These are phyloP conservation scores for Parapsyche elsis DNA, from an alignment of 1,140 invertebrate genomes.

Conservation along the genomic window DNA sequence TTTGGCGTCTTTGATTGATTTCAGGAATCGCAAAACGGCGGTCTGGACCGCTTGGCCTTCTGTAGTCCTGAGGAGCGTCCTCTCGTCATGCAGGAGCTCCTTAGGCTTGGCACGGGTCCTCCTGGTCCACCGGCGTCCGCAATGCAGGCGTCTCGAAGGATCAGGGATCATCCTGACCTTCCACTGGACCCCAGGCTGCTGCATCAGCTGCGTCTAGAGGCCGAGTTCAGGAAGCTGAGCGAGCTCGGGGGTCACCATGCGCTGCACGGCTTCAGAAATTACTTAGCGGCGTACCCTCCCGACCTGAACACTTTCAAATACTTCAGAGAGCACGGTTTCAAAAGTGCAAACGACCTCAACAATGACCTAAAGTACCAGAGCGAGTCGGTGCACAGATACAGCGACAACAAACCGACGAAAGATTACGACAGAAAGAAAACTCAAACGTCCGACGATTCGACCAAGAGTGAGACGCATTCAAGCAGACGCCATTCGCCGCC, in stretches of 20 bases:
- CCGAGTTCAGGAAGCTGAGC: slow-evolving; percentile 65
- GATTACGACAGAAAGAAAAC: slow-evolving; percentile 46
- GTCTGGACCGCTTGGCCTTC: slow-evolving; percentile 51
- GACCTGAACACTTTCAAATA: slow-evolving; percentile 64
- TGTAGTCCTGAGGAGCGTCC: slow-evolving; percentile 49
- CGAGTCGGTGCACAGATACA: slow-evolving; percentile 27
- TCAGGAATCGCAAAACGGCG: slow-evolving; percentile 55
- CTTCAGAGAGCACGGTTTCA: slow-evolving; percentile 64
- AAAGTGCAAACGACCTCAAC: slow-evolving; percentile 56
- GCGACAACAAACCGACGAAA: slow-evolving; percentile 28
- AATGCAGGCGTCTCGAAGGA: slow-evolving; percentile 16
- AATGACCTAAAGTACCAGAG: slow-evolving; percentile 17
- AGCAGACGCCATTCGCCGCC: slow-evolving; percentile 42
- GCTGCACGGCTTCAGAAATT: slow-evolving; percentile 58
- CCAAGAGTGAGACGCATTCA: slow-evolving; percentile 9
- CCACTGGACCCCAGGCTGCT: slow-evolving; percentile 59
- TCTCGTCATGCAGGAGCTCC: slow-evolving; percentile 49
- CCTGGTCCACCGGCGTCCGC: slow-evolving; percentile 22
- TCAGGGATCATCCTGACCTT: slow-evolving; percentile 23
- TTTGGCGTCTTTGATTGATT: slow-evolving; percentile 37
- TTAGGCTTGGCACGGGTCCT: slow-evolving; percentile 36
- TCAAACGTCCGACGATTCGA: background rate
- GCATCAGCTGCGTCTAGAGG: slow-evolving; percentile 64
- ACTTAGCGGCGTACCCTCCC: slow-evolving; percentile 55
- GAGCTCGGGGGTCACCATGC: slow-evolving; percentile 58